A percentile compares a stretch with the other conserved stretches of the same genome.
phyloP scores from a whole-genome alignment of 2,888 invertebrate species.

The Melangyna quadrimaculata region DNA sequence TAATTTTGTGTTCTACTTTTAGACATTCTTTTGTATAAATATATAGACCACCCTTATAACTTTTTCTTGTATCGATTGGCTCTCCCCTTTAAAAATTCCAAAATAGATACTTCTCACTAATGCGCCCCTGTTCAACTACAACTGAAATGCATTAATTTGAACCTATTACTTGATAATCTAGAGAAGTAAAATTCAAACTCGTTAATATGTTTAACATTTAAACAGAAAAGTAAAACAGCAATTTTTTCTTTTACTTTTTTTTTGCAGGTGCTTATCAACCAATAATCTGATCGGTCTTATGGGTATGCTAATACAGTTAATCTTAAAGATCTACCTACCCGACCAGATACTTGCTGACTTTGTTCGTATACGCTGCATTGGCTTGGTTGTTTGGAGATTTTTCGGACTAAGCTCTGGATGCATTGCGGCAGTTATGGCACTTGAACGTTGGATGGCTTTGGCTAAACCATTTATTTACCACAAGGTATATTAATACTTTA shows the following conservation, averaged over 20 bases:
- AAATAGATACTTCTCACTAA: too few relatives aligned
- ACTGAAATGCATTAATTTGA: too few relatives aligned
- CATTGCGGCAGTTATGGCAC: slow-evolving; percentile 93
- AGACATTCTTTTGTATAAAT: too few relatives aligned
- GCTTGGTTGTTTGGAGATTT: slow-evolving; percentile 87
- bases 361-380: slow-evolving; percentile 78
- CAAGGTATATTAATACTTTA: slow-evolving; percentile 85
- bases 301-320: slow-evolving; percentile 88
- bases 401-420: slow-evolving; percentile 94
- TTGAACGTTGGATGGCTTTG: slow-evolving; percentile 92
- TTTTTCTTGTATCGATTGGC: too few relatives aligned
- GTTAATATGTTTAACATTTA: not conserved
- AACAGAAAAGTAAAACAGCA: not conserved
- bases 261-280: slow-evolving; percentile 86
- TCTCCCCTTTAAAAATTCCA: too few relatives aligned
- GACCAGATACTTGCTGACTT: slow-evolving; percentile 76
- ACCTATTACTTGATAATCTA: too few relatives aligned
- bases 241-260: not conserved
- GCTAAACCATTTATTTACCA: slow-evolving; percentile 93
- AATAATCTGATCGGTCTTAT: slow-evolving; percentile 90
- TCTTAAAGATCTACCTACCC: slow-evolving; percentile 82
- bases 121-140: too few relatives aligned
- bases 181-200: too few relatives aligned
- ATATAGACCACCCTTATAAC: too few relatives aligned
- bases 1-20: too few relatives aligned